phyloP scores from a whole-genome alignment of 2,797 vertebrate species.

The Gymnothorax reevesii region DNA sequence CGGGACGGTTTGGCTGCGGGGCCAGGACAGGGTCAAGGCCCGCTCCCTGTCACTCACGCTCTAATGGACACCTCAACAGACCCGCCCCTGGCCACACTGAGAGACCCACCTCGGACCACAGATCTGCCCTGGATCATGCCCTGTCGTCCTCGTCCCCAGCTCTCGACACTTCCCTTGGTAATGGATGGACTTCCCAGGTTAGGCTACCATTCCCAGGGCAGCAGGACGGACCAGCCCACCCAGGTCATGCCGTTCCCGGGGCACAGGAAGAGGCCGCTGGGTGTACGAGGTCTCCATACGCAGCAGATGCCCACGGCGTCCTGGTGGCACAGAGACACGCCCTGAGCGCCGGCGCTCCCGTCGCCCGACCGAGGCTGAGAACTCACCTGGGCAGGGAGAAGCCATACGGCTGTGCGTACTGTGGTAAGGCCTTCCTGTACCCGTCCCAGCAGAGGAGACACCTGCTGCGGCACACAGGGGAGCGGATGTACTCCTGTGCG shows the following conservation, averaged over 20 bases:
- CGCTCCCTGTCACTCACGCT: background rate
- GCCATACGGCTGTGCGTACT: conserved; percentile 28
- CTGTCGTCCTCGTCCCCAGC: no score
- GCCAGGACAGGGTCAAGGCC: background rate
- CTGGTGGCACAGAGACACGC: background rate
- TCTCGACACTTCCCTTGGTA: no score
- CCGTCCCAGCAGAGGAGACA: conserved; percentile 20
- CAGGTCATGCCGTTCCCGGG: background rate
- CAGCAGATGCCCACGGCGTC: background rate
- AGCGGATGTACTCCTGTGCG: background rate
- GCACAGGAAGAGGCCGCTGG: background rate
- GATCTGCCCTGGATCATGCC: no score
- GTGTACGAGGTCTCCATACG: background rate
- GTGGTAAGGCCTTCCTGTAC: conserved; percentile 17
- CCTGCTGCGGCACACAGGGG: background rate
- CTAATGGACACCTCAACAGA: background rate
- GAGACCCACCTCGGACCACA: no score
- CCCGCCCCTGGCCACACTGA: background rate
- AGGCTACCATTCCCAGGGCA: no score
- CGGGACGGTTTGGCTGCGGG: background rate
- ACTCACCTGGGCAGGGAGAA: background rate
- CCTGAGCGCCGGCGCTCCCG: background rate
- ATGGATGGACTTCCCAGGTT: no score
- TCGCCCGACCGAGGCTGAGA: background rate
- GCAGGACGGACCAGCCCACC: background rate